Percentiles rank a stretch among this genome's conserved stretches.
phyloP scores from a whole-genome alignment of 2,797 vertebrate genomes.

The Aratinga solstitialis region DNA sequence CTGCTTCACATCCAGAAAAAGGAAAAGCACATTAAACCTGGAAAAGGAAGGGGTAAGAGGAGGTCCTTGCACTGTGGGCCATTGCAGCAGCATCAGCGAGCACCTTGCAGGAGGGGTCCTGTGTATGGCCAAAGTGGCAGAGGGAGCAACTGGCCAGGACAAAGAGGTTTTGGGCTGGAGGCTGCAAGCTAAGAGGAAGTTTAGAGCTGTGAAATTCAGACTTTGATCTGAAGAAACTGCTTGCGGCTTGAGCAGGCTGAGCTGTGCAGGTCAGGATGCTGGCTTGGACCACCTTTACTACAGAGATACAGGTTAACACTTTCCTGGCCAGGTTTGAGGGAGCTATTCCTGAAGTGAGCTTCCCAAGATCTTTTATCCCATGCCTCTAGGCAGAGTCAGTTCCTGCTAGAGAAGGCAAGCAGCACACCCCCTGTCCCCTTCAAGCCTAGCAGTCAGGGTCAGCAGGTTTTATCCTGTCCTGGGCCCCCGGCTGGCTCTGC shows the following conservation, averaged over 20 bases:
- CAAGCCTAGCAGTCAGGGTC: rapidly evolving
- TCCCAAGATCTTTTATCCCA: background rate
- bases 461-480: background rate
- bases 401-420: background rate
- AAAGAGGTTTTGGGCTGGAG: background rate
- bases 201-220: background rate
- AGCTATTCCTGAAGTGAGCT: background rate
- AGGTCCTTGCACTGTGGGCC: background rate
- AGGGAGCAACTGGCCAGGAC: background rate
- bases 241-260: background rate
- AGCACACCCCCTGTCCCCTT: background rate
- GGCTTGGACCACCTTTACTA: background rate
- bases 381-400: background rate
- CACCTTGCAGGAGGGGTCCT: background rate
- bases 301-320: background rate
- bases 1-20: background rate
- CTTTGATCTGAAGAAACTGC: background rate
- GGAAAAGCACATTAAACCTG: background rate
- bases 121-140: background rate
- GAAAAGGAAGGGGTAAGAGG: background rate
- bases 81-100: rapidly evolving
- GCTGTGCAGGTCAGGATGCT: background rate
- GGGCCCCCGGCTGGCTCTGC: background rate
- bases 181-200: background rate
- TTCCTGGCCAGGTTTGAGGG: background rate